These are phyloP conservation scores for Caenorhabditis sulstoni DNA, from an alignment of 2,888 invertebrate species.

Conservation along the genomic window DNA sequence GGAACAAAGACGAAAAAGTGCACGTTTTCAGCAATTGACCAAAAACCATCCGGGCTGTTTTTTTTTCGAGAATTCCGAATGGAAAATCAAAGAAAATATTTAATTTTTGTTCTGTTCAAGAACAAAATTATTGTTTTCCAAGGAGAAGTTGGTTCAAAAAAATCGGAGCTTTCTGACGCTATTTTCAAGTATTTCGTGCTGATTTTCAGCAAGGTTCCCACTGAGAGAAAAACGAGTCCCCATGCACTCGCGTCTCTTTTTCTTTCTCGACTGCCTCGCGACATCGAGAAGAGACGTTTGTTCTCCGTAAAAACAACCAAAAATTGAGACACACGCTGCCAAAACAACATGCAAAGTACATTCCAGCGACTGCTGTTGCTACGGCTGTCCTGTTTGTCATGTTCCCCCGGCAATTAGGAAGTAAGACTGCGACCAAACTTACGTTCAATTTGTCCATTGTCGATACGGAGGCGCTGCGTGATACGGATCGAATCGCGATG, in stretches of 20 bases:
- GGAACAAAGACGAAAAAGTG: too few species aligned
- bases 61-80: too few species aligned
- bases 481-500: conserved; percentile 40
- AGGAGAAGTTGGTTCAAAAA: too few species aligned
- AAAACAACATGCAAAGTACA: conserved; percentile 46
- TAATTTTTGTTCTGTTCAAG: too few species aligned
- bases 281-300: conserved; percentile 5
- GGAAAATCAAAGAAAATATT: too few species aligned
- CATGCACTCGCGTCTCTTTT: conserved; percentile 22
- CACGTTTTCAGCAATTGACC: too few species aligned
- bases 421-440: conserved; percentile 17
- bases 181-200: too few species aligned
- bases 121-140: too few species aligned
- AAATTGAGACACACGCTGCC: conserved; percentile 17
- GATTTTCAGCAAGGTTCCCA: too few species aligned
- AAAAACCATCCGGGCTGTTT: too few species aligned
- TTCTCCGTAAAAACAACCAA: conserved; percentile 42
- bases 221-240: conserved; percentile 27
- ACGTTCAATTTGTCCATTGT: conserved; percentile 52
- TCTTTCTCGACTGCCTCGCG: neutral
- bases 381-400: conserved; percentile 1
- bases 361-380: conserved; percentile 18
- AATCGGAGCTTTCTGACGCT: too few species aligned
- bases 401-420: neutral
- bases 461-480: conserved; percentile 51